phyloP scores from a whole-genome alignment of 2,888 invertebrate genomes.

The Agriotes lineatus region DNA sequence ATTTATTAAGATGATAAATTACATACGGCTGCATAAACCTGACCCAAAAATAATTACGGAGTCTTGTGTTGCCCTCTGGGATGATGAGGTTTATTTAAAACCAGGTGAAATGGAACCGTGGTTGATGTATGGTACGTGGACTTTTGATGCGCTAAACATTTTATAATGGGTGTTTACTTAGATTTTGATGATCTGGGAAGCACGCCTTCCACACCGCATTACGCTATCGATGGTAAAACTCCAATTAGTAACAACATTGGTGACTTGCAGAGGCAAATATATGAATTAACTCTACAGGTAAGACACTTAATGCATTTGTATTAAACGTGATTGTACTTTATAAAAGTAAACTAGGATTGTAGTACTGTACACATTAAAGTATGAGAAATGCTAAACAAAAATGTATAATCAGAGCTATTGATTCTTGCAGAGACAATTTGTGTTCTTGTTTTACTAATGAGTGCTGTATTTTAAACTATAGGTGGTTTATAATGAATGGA shows the following conservation, averaged over 20 bases:
- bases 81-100: constrained; percentile 81
- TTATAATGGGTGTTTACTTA: too few species aligned
- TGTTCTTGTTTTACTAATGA: too few species aligned
- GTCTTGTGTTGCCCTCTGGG: constrained; percentile 74
- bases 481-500: too few species aligned
- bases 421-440: too few species aligned
- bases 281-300: constrained; percentile 62
- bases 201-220: constrained; percentile 65
- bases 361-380: too few species aligned
- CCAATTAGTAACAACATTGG: constrained; percentile 63
- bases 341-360: too few species aligned
- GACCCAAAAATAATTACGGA: constrained; percentile 69
- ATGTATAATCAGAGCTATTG: too few species aligned
- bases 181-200: constrained; percentile 69
- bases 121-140: constrained; percentile 85
- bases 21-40: constrained; percentile 76
- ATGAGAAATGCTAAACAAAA: too few species aligned
- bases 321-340: too few species aligned
- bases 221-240: constrained; percentile 65
- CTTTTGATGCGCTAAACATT: too few species aligned
- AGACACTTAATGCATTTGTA: too few species aligned
- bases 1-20: constrained; percentile 86
- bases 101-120: constrained; percentile 84
- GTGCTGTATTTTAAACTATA: too few species aligned
- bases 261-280: constrained; percentile 63